These are phyloP conservation scores for Euzophera pinguis DNA, from an alignment of 2,888 invertebrate genomes.

Conservation along the genomic window DNA sequence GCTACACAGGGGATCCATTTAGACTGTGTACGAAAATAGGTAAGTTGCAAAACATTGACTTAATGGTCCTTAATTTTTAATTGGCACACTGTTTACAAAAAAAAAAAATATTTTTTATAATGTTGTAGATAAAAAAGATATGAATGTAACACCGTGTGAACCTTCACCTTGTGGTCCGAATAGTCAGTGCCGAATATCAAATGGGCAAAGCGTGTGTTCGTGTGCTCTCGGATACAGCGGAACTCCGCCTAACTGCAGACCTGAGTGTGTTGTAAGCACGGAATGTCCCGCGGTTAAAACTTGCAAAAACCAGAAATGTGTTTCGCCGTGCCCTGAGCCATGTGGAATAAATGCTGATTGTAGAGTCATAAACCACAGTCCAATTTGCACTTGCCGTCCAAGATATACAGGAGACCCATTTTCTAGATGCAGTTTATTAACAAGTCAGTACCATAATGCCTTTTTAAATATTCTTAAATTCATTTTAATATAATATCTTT, in stretches of 20 bases:
- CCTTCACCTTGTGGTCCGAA: slow-evolving; percentile 83
- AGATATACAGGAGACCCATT: slow-evolving; percentile 83
- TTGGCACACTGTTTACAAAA: too few relatives aligned
- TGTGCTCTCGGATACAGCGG: slow-evolving; percentile 84
- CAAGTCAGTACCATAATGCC: too few relatives aligned
- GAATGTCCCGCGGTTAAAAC: slow-evolving; percentile 83
- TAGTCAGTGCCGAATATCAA: slow-evolving; percentile 79
- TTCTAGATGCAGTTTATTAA: slow-evolving; percentile 79
- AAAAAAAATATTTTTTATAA: not conserved
- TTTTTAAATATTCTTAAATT: too few relatives aligned
- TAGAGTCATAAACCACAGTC: slow-evolving; percentile 85
- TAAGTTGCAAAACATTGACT: slow-evolving; percentile 33
- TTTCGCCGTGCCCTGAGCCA: slow-evolving; percentile 85
- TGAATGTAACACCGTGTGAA: slow-evolving; percentile 71
- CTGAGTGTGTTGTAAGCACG: slow-evolving; percentile 86
- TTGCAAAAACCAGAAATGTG: slow-evolving; percentile 84
- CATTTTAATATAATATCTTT: too few relatives aligned
- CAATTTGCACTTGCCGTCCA: slow-evolving; percentile 83
- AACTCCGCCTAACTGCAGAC: slow-evolving; percentile 84
- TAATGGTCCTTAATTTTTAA: not conserved
- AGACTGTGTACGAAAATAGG: slow-evolving; percentile 72
- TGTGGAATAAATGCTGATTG: slow-evolving; percentile 86
- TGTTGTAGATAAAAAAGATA: slow-evolving; percentile 49
- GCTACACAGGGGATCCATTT: slow-evolving; percentile 88
- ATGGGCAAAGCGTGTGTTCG: slow-evolving; percentile 83